Conservation (phyloP, 2,113 vertebrate species). For the Brevimyrus niger region DNA sequence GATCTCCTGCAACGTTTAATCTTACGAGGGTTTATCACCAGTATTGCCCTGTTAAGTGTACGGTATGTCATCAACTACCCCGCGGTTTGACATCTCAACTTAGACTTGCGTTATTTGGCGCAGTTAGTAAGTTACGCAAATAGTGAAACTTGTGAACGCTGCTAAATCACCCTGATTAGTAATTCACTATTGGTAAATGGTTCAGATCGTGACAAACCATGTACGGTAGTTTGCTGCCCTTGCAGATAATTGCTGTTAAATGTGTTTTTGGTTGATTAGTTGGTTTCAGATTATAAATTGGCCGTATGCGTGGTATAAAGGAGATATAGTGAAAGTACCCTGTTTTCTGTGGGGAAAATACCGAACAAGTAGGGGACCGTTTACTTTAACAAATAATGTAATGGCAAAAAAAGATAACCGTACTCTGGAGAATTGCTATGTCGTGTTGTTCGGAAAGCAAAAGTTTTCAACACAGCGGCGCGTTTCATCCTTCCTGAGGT, state of each 20-base stretch:
- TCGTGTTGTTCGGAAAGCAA: neutral
- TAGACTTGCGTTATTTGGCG: neutral
- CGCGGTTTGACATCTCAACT: neutral
- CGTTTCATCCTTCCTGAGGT: neutral
- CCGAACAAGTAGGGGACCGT: neutral
- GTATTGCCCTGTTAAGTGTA: neutral
- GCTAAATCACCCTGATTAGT: neutral
- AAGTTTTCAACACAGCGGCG: neutral
- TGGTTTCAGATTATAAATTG: neutral
- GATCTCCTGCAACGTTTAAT: neutral
- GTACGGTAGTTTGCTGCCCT: neutral
- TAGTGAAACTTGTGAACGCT: neutral
- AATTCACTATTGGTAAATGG: neutral
- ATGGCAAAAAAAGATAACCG: neutral
- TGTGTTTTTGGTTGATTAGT: neutral
- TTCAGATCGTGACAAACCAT: neutral
- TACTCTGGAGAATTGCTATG: neutral
- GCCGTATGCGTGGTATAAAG: neutral
- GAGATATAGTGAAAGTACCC: neutral
- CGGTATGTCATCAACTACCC: neutral
- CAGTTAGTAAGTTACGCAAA: neutral
- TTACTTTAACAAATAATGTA: neutral
- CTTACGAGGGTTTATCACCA: neutral
- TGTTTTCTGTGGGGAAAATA: neutral
- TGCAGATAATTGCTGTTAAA: neutral